Evolutionary conservation across 1,140 invertebrate species (phyloP).

Genomic region (Formica selysi): DNA sequence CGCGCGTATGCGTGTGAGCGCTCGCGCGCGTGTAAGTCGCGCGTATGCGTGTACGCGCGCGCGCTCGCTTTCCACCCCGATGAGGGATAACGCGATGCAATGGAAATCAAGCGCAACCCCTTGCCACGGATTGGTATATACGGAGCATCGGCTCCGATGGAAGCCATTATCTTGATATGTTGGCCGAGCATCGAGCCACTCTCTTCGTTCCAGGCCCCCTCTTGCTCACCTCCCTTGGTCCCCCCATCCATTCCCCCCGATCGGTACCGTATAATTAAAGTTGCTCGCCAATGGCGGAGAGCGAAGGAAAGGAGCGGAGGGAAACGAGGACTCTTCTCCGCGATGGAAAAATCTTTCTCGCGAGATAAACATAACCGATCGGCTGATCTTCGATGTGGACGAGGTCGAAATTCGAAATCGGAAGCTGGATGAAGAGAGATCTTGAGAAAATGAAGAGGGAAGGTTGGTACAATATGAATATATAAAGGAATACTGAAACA

Average conservation of each 20-base stretch:
- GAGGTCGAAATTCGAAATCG: conserved; percentile 52
- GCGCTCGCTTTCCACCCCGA: conserved; percentile 41
- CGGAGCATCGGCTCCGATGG: conserved; percentile 75
- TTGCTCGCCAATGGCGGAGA: conserved; percentile 64
- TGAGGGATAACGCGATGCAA: conserved; percentile 78
- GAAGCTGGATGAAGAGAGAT: not conserved
- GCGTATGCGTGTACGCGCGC: not conserved
- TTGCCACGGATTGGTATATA: conserved; percentile 76
- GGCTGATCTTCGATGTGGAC: conserved; percentile 34
- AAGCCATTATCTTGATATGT: conserved; percentile 78
- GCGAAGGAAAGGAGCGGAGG: conserved; percentile 44
- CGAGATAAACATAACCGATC: conserved; percentile 66
- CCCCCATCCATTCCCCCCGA: conserved; percentile 6
- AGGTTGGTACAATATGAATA: not conserved
- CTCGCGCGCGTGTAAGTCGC: not conserved
- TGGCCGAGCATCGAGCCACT: conserved; percentile 76
- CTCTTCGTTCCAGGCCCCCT: conserved; percentile 67
- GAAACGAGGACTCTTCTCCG: conserved; percentile 48
- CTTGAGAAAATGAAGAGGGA: conserved; percentile 2
- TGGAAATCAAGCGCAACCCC: conserved; percentile 80
- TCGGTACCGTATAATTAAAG: conserved; percentile 75
- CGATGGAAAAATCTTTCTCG: conserved; percentile 62
- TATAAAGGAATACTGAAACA: not conserved
- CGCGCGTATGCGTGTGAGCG: not conserved
- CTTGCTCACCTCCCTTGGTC: not conserved